Evolutionary conservation across 2,888 invertebrate genomes (phyloP), one percentile per base, ranked within the genome.

Genomic region (Catocala fraxini): DNA sequence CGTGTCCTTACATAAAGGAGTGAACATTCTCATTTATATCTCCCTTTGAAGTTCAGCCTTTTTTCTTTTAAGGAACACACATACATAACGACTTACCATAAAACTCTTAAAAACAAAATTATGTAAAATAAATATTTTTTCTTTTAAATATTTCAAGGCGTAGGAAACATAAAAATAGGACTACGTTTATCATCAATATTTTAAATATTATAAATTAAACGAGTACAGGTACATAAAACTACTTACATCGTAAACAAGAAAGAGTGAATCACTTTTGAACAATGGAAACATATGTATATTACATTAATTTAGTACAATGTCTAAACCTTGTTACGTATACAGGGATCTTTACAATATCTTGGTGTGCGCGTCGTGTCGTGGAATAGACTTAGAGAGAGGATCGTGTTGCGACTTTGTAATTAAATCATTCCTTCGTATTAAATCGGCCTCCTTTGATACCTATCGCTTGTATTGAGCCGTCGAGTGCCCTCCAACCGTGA

Each of bases 371-470:
- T 71, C 76, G 69, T 54, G 76, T 72, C 75, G 70, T 70, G 63
- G 72, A 73, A 73, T 77, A 71, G 46, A 46, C 46, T 46, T 13
- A 13, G 71, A 71, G 68, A 69, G 70, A 70, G 78, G 84, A 80
- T 89, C 89, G 86, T 85, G 88, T 88, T 88, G 84, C 85, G 87
- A 85, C 84, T 87, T 84, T 81, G 85, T 89, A 89, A 89, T 90
- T 89, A 90, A 90, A 90, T 89, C 87, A 89, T 88, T 87, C 85
- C 87, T 87, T 81, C 79, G 88, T 87, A 89, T 88, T 89, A 89
- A 89, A 87, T 85, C 87, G 81, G 79, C 70, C 79, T 82, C 82
- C 82, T 88, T 88, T 87, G 86, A 86, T 82, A 86, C 82, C 81
- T 82, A 86, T 87, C 85, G 82, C 77, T 79, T 71, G 83, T 86